Evolutionary conservation across 37 sponge, comb jelly and placozoan genomes (phyloP).

Genomic region (Crambe crambe): DNA sequence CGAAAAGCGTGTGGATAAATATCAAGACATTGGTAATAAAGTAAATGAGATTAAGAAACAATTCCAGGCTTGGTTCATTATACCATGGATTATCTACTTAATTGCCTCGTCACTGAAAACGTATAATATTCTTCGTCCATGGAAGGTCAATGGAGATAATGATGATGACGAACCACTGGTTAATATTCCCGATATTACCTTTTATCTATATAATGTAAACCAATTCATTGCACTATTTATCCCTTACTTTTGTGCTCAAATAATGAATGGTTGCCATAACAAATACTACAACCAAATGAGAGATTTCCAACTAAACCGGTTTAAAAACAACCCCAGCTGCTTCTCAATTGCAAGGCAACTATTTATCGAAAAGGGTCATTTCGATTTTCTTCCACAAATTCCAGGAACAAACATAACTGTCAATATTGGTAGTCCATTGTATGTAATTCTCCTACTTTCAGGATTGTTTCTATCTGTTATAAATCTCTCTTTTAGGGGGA

Average conservation of each 20-base stretch:
- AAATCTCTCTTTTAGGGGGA: too few species aligned
- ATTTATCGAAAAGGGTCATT: background rate
- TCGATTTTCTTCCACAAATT: conserved; percentile 9
- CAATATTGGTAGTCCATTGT: conserved; percentile 5
- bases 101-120: conserved; percentile 7
- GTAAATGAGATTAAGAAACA: background rate
- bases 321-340: background rate
- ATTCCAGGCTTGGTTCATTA: conserved; percentile 30
- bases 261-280: conserved; percentile 11
- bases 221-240: conserved; percentile 19
- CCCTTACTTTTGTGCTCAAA: conserved; percentile 13
- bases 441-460: conserved; percentile 3
- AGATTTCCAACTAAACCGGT: background rate
- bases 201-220: conserved; percentile 7
- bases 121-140: conserved; percentile 17
- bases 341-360: conserved; percentile 1
- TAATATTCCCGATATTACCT: background rate
- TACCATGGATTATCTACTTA: conserved; percentile 31
- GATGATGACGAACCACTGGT: background rate
- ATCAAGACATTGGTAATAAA: conserved; percentile 9
- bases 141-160: background rate
- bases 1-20: background rate
- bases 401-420: conserved; percentile 2
- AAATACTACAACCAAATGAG: conserved; percentile 8
- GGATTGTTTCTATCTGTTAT: conserved; percentile 15